Percentiles rank a stretch among this genome's conserved stretches.
These are phyloP conservation scores for Carassius gibelio DNA, from an alignment of 2,113 vertebrate species.

Conservation along the genomic window DNA sequence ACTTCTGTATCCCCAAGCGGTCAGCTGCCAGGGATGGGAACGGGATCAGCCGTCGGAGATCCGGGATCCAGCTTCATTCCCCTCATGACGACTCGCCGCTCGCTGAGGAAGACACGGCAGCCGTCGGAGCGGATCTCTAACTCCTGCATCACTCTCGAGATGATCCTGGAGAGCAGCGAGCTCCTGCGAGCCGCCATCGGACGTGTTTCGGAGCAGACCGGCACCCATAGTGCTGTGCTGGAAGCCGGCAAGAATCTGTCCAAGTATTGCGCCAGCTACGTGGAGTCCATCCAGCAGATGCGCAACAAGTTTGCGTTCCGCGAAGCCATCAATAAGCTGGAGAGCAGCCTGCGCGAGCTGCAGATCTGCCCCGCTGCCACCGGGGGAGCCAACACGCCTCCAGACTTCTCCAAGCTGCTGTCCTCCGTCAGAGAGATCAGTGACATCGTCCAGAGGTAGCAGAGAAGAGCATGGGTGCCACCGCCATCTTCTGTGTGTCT, in stretches of 20 bases:
- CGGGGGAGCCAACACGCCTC: conserved; percentile 82
- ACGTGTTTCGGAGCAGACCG: conserved; percentile 91
- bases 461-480: conserved; percentile 38
- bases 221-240: conserved; percentile 90
- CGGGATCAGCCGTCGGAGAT: conserved; percentile 62
- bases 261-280: conserved; percentile 91
- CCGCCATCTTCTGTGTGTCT: background rate
- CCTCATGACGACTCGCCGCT: conserved; percentile 87
- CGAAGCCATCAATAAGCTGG: conserved; percentile 97
- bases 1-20: conserved; percentile 66
- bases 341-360: conserved; percentile 90
- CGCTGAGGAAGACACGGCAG: conserved; percentile 89
- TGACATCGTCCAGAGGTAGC: conserved; percentile 98
- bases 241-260: conserved; percentile 97
- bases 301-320: conserved; percentile 97
- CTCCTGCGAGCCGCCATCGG: conserved; percentile 85
- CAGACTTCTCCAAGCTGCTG: conserved; percentile 97
- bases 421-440: conserved; percentile 96
- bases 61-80: conserved; percentile 84
- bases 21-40: conserved; percentile 62
- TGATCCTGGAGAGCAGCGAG: conserved; percentile 87
- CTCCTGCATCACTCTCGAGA: conserved; percentile 87
- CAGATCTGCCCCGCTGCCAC: conserved; percentile 91
- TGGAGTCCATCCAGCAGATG: conserved; percentile 99
- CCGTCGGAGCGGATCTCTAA: conserved; percentile 84